Evolutionary conservation across 2,797 vertebrate genomes (phyloP).

Genomic region (Xerus rutilus): DNA sequence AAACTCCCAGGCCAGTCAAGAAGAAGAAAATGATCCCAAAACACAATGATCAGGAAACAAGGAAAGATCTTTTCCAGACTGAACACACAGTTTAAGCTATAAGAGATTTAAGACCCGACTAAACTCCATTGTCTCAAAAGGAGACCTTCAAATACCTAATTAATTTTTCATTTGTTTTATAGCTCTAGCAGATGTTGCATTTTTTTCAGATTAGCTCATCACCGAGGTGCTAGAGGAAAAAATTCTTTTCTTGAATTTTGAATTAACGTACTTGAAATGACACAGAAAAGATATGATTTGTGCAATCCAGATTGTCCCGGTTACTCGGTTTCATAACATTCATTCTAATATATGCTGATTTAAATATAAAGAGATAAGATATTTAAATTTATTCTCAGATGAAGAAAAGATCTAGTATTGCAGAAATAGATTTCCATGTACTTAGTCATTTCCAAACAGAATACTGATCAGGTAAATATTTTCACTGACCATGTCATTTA

Average conservation of each 20-base stretch:
- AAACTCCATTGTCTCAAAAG: conserved; percentile 76
- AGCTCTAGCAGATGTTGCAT: conserved; percentile 66
- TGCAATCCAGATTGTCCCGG: not conserved
- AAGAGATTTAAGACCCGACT: conserved; percentile 72
- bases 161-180: conserved; percentile 82
- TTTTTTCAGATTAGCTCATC: conserved; percentile 74
- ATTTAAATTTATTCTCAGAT: not conserved
- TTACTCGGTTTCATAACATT: not conserved
- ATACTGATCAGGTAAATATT: not conserved
- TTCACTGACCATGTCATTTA: not conserved
- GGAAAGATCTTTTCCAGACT: conserved; percentile 71
- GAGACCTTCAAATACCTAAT: conserved; percentile 77
- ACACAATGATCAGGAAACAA: conserved; percentile 72
- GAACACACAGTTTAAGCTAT: conserved; percentile 61
- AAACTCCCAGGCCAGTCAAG: conserved; percentile 56
- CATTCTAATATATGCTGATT: not conserved
- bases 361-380: not conserved
- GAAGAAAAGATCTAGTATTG: not conserved
- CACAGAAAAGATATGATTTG: conserved; percentile 34
- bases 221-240: conserved; percentile 41
- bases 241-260: conserved; percentile 43
- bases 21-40: conserved; percentile 71
- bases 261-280: conserved; percentile 59
- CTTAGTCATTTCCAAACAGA: not conserved
- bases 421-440: not conserved